Conservation (phyloP, 2,797 vertebrate genomes). For the Scolopax bukidnonensis region DNA sequence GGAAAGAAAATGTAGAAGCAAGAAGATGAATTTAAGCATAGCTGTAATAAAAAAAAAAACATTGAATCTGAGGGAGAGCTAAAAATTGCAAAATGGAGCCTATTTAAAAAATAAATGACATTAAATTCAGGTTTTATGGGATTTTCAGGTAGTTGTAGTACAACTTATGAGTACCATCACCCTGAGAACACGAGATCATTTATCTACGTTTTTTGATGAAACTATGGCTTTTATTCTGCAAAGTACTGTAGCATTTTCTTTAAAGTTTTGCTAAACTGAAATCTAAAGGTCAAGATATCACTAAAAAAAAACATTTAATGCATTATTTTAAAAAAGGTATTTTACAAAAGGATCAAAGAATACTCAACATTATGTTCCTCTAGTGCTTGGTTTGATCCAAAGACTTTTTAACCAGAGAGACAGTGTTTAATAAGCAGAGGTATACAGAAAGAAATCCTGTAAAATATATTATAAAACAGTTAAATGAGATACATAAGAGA, state of each 20-base stretch:
- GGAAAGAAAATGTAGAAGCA: constrained; percentile 22
- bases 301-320: neutral
- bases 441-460: neutral
- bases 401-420: neutral
- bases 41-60: neutral
- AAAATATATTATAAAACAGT: constrained; percentile 3
- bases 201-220: neutral
- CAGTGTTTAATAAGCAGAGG: neutral
- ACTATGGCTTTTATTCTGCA: constrained; percentile 13
- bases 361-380: neutral
- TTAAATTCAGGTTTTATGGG: constrained; percentile 28
- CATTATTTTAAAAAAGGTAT: neutral
- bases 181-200: neutral
- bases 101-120: constrained; percentile 19
- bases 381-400: neutral
- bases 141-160: neutral
- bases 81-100: neutral
- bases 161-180: neutral
- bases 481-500: neutral
- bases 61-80: neutral
- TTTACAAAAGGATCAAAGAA: neutral
- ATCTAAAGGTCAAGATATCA: neutral
- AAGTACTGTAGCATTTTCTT: neutral
- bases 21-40: constrained; percentile 17
- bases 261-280: constrained; percentile 6